Evolutionary conservation across 2,113 vertebrate genomes (phyloP).

Genomic region (Aptenodytes patagonicus): DNA sequence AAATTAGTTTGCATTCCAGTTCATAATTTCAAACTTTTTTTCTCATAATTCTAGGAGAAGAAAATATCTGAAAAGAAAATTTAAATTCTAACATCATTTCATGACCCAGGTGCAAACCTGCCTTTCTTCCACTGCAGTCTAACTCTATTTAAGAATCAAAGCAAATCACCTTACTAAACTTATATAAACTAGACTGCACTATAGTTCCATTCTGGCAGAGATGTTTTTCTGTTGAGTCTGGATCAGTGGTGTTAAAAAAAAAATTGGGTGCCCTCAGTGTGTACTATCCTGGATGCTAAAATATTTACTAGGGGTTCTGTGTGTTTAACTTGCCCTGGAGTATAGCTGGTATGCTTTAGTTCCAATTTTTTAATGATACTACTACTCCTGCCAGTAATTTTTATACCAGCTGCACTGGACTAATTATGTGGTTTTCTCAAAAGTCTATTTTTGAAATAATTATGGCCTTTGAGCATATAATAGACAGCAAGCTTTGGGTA

Average conservation of each 20-base stretch:
- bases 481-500: constrained; percentile 37
- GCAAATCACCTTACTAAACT: neutral
- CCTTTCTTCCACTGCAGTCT: neutral
- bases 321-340: constrained; percentile 61
- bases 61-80: neutral
- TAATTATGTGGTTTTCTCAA: constrained; percentile 74
- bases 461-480: constrained; percentile 64
- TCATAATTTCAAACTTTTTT: neutral
- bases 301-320: constrained; percentile 45
- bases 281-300: constrained; percentile 16
- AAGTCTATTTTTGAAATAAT: constrained; percentile 75
- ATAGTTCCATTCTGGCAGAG: neutral
- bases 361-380: constrained; percentile 76
- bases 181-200: neutral
- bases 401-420: constrained; percentile 70
- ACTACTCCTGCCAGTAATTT: constrained; percentile 64
- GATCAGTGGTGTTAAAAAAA: constrained; percentile 1
- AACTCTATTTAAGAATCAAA: neutral
- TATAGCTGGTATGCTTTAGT: constrained; percentile 38
- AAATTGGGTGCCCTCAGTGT: neutral
- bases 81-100: neutral
- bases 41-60: neutral
- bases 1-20: neutral
- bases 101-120: neutral
- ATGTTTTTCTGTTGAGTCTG: neutral